Base-by-base conservation (phyloP, 2,888 invertebrate genomes). In the Patella depressa region DNA sequence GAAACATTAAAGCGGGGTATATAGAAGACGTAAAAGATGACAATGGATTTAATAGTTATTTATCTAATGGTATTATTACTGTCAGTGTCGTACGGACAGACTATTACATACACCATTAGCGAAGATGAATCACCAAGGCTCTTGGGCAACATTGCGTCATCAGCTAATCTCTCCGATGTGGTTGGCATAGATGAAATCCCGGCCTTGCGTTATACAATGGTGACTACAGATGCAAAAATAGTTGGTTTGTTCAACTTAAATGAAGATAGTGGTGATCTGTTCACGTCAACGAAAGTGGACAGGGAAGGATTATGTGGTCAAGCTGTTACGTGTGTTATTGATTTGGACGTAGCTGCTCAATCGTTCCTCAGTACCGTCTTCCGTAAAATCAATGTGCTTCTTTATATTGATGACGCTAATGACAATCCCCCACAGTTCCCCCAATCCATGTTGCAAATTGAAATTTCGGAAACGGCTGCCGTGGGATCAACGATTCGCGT, bases 361-460 rank as follows among this genome's bases (percentile, higher is more conserved):
- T 71, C 29, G 45, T 78, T 59, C 34, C 71, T 55, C 55, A 74
- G 75, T 70, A 77, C 73, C 73, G 81, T 79, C 65, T 76, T 82
- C 77, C 76, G 77, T n/a, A 80, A 79, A 59, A 77, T 79, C 76
- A 73, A 72, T 29, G 75, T 83, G 29, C 57, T 76, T 24, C 77
- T 83, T 12, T 75, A 77, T 11, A 72, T 83, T 2, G 53, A 76
- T 34, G 82, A 83, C 72, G 75, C 76, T 72, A 83, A 83, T 71
- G 82, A 83, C 53, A 78, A 81, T 59, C 57, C 73, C 17, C 82
- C 82, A 12, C 53, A 54, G 14, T 83, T 81, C 69, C 29, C 54
- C 3, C 73, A 77, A 59, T 74, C 78, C n/a, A 73, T n/a, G 15
- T 83, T 72, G 29, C 59, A 73, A 29, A 73, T 74, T 57, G 74